Evolutionary conservation across 2,888 invertebrate species (phyloP).

Genomic region (Elegia similella): DNA sequence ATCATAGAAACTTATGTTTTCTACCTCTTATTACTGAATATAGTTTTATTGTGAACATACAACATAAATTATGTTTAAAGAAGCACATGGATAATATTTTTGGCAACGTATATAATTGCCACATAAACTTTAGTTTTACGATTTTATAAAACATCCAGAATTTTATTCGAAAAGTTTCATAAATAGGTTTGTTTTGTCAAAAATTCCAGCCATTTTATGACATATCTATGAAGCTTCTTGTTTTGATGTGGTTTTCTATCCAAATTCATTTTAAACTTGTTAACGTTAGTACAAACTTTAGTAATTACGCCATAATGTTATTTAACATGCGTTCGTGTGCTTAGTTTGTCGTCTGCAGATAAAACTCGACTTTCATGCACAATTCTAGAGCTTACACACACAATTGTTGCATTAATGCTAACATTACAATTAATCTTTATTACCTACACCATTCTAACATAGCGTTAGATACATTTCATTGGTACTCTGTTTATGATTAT

Average conservation of each 20-base stretch:
- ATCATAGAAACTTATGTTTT: too few relatives aligned
- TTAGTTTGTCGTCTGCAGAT: slow-evolving; percentile 18
- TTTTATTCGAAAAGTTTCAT: neutral
- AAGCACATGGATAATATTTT: too few relatives aligned
- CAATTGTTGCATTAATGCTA: neutral
- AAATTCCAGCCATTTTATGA: neutral
- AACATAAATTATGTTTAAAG: too few relatives aligned
- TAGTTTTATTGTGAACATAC: too few relatives aligned
- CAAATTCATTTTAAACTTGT: neutral
- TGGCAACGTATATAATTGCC: neutral
- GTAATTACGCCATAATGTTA: neutral
- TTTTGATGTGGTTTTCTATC: neutral
- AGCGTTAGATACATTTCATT: too few relatives aligned
- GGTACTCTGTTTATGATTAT: too few relatives aligned
- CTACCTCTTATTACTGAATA: too few relatives aligned
- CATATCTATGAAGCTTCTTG: neutral
- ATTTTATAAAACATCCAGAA: neutral
- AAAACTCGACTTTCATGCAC: slow-evolving; percentile 9
- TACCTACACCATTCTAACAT: too few relatives aligned
- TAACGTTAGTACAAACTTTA: neutral
- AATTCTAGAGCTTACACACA: slow-evolving; percentile 5
- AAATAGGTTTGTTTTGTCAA: neutral
- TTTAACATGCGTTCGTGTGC: neutral
- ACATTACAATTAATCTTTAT: too few relatives aligned
- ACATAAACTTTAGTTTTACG: neutral